Evolutionary conservation across 1,140 invertebrate genomes (phyloP).

Genomic region (Coptotermes formosanus): DNA sequence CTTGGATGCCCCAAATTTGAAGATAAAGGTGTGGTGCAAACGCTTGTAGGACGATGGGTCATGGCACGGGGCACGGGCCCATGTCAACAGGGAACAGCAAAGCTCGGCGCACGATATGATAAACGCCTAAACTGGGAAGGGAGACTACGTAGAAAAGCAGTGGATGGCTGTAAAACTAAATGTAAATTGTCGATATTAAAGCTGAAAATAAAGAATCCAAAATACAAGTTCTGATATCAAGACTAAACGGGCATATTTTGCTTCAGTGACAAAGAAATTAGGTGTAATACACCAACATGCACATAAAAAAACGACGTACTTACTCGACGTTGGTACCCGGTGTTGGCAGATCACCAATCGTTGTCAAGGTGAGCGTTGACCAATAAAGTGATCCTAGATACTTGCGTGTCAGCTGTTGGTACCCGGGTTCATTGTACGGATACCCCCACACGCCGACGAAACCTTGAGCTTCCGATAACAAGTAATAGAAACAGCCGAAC

Average conservation of each 20-base stretch:
- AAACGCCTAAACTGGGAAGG: too few species aligned
- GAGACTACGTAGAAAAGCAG: too few species aligned
- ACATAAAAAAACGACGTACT: slow-evolving; percentile 56
- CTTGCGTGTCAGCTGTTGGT: slow-evolving; percentile 82
- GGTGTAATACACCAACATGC: background rate
- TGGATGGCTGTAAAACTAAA: too few species aligned
- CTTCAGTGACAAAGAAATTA: too few species aligned
- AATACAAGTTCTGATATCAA: background rate
- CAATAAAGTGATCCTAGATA: slow-evolving; percentile 94
- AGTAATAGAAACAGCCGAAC: slow-evolving; percentile 97
- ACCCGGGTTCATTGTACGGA: slow-evolving; percentile 81
- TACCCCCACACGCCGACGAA: slow-evolving; percentile 92
- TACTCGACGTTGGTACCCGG: slow-evolving; percentile 94
- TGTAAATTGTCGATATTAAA: too few species aligned
- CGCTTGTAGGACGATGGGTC: too few species aligned
- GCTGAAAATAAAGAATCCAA: too few species aligned
- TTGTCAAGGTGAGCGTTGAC: slow-evolving; percentile 95
- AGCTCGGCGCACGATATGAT: too few species aligned
- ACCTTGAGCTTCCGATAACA: slow-evolving; percentile 87
- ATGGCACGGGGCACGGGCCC: too few species aligned
- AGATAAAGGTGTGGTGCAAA: too few species aligned
- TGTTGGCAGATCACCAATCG: slow-evolving; percentile 91
- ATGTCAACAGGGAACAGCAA: too few species aligned
- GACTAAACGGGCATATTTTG: background rate
- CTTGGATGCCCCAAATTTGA: too few species aligned